Evolutionary conservation across 2,113 vertebrate genomes (phyloP), one percentile per base, ranked within the genome.

Genomic region (Ammodramus savannarum): DNA sequence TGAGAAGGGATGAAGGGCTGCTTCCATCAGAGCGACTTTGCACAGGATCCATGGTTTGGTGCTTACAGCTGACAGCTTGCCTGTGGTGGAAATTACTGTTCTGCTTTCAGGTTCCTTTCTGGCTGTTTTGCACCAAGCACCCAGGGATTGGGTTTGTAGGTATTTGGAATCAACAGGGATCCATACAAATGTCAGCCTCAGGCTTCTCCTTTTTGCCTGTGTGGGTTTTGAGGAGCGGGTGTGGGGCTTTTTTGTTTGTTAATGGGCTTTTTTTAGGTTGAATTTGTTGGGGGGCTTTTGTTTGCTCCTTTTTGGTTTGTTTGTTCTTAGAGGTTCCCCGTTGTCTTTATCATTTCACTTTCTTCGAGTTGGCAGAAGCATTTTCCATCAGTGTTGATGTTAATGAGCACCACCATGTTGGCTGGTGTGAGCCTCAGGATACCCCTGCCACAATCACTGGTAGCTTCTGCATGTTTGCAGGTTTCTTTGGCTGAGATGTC

Each of bases 1-100:
- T 0, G 0, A 25, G 43, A 39, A 55, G 25, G 9, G 36, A 3
- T 25, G 39, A 43, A 25, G 31, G 55, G 13, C 5, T 0, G 0
- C 25, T 66, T 66, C 38, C 72, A 20, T 74, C 32, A 5, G 23
- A 63, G 69, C 14, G 3, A 6, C 26, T 66, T 66, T 6, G 32
- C 36, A 22, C 0, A 3, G 44, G 18, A 18, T 3, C 1, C 1
- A 1, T 31, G 51, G 14, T 36, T 74, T 38, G 38, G 11, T 69
- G 39, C n/a, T 90, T 41, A 11, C 58, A 61, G 25, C 41, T 66
- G 34, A 34, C 39, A 32, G 39, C 25, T 57, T 48, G 27, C 8
- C 41, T 26, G 9, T 71, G 46, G 34, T 69, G 57, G 44, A 67
- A 85, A 16, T 84, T 8, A 16, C 13, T 61, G 21, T 38, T 89